Base-by-base conservation (phyloP, 1,140 invertebrate species). In the Ceratina calcarata region DNA sequence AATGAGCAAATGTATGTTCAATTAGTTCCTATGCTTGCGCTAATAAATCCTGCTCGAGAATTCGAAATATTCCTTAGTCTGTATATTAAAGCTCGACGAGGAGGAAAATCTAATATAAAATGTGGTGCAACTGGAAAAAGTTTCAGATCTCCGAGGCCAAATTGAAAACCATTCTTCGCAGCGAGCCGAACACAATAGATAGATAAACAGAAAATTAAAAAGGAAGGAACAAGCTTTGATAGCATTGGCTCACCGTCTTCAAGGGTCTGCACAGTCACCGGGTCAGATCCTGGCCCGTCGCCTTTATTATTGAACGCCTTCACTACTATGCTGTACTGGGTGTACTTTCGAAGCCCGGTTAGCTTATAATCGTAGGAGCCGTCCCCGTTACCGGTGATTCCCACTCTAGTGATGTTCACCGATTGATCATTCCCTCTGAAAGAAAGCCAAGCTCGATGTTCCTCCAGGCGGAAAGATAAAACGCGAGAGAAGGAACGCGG, bases 301-400 rank as follows among this genome's bases (percentile, higher is more conserved):
- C 97, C 97, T 85, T 96, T 95, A 61, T 94, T 94, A 91, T 98
- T 98, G 90, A 96, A 97, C 1, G 97, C 96, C 86, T 96, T 95
- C 2, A 98, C 95, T 13, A 96, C 94, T 18, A 97, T 94, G 58
- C 94, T 95, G 90, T 97, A 97, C 69, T 96, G 94, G 0, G 96
- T 97, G 89, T 96, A 97, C 91, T 97, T 97, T 79, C 95, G 94
- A 57, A 97, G 91, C 12, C 94, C 95, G 10, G 93, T 94, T 51
- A 96, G 88, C 10, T 94, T 95, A 65, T 95, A 94, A 79, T 95
- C 95, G 74, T 94, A 92, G 8, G 90, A 89, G 0, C 93, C 89
- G 27, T 93, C 94, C 20, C 93, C 92, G 61, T 92, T 92, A 16
- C 91, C 91, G 4, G 93, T 90, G 76, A 92, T 94, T 62, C 93